These are phyloP conservation scores for Gobio gobio DNA, from an alignment of 2,113 vertebrate species.

Conservation along the genomic window DNA sequence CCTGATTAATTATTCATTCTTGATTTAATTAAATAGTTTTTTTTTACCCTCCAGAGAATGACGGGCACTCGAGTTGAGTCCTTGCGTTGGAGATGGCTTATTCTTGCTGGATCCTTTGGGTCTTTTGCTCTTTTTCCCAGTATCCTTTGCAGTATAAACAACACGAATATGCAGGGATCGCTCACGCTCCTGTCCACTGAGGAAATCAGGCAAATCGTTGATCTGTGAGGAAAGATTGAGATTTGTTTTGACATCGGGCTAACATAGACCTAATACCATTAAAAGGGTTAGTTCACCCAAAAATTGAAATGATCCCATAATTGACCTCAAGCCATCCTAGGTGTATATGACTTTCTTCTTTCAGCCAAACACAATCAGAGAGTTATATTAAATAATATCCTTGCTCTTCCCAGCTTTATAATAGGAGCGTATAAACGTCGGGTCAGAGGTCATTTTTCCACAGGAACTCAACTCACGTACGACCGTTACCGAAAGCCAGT, in stretches of 20 bases:
- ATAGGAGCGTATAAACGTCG: too few relatives aligned
- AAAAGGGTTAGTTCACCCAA: not conserved
- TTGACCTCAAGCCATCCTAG: too few relatives aligned
- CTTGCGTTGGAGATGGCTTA: conserved; percentile 4
- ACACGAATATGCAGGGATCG: conserved; percentile 73
- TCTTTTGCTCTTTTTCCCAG: conserved; percentile 53
- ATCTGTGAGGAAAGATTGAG: conserved; percentile 59
- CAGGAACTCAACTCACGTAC: too few relatives aligned
- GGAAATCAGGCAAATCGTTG: conserved; percentile 76
- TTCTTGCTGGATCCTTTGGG: conserved; percentile 29
- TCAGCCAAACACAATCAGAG: too few relatives aligned
- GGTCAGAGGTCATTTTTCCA: too few relatives aligned
- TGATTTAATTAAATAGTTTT: not conserved
- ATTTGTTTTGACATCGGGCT: not conserved
- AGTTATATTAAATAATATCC: too few relatives aligned
- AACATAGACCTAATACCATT: not conserved
- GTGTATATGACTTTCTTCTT: too few relatives aligned
- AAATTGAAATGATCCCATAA: too few relatives aligned
- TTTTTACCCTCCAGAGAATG: conserved; percentile 42
- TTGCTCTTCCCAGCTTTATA: too few relatives aligned
- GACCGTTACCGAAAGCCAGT: too few relatives aligned
- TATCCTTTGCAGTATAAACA: conserved; percentile 58
- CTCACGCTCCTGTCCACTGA: conserved; percentile 66
- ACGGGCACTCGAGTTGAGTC: conserved; percentile 38
- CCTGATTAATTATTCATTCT: not conserved